Evolutionary conservation across 2,888 invertebrate genomes (phyloP), one percentile per base, ranked within the genome.

Genomic region (Diarsia brunnea): DNA sequence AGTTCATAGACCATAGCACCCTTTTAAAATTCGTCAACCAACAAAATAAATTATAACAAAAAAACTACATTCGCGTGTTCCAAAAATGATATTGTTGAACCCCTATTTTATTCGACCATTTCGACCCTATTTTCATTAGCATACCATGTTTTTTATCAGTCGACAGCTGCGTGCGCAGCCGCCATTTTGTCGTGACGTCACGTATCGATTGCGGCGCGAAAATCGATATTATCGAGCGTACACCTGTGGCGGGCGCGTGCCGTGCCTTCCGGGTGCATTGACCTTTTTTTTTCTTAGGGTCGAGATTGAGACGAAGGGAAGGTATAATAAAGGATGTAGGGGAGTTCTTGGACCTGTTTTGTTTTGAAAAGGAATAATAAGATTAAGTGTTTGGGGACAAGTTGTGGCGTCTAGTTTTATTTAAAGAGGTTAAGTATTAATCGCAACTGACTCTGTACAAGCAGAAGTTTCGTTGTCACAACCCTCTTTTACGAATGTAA

Each of bases 191-290:
- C 12, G 92, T 96, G 95, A 96, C 96, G 96, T 95, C 95, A 95
- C 89, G 88, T 91, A 95, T 95, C 94, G 95, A 95, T 95, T 91
- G 93, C 90, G 87, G 79, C 82, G 68, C 67, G 75, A 85, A 84
- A 91, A 94, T 94, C 95, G 95, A 95, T 95, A 88, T 73, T 93
- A 95, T 96, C 95, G 95, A 96, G 81, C 94, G 90, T 88, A 92
- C 96, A 96, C 95, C 96, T 96, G 95, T 95, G 89, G 90, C 93
- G 81, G 93, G 94, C 94, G 87, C 93, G 94, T 93, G 95, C 92
- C 91, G 84, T 78, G 81, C 91, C 89, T 93, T 94, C 95, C 94
- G 94, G 94, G 95, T 90, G 88, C 94, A 85, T 84, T 95, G 94
- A 94, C 92, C 94, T 92, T 87, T 90, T 89, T 91, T 90, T 88